These are phyloP conservation scores for Anabacerthia variegaticeps DNA, from an alignment of 2,797 vertebrate species.

Conservation along the genomic window DNA sequence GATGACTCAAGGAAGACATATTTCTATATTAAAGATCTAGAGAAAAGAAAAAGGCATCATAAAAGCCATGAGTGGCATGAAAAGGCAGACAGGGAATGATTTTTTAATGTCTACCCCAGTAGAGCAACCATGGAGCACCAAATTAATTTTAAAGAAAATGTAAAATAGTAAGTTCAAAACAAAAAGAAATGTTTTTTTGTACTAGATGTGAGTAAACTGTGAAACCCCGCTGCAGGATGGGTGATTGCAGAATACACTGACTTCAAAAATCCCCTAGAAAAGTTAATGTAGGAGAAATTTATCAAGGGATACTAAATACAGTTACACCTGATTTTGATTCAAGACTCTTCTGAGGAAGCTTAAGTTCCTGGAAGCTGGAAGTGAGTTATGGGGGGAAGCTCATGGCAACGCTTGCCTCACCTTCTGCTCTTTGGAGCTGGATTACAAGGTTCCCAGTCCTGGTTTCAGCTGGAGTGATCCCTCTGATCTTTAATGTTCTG, in stretches of 20 bases:
- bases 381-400: neutral
- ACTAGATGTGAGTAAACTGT: neutral
- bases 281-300: neutral
- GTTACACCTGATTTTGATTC: neutral
- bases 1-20: neutral
- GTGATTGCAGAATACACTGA: neutral
- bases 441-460: neutral
- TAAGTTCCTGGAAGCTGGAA: neutral
- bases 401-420: fast-evolving
- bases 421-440: neutral
- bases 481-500: neutral
- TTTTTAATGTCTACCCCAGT: neutral
- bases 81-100: neutral
- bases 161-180: neutral
- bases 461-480: neutral
- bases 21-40: neutral
- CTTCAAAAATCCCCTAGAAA: neutral
- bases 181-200: neutral
- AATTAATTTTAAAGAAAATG: neutral
- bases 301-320: neutral
- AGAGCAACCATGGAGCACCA: neutral
- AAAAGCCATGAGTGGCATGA: neutral
- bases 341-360: neutral
- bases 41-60: neutral
- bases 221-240: neutral